A percentile compares a stretch with the other conserved stretches of the same genome.
Evolutionary conservation across 2,797 vertebrate genomes (phyloP).

Genomic region (Gila robusta): DNA sequence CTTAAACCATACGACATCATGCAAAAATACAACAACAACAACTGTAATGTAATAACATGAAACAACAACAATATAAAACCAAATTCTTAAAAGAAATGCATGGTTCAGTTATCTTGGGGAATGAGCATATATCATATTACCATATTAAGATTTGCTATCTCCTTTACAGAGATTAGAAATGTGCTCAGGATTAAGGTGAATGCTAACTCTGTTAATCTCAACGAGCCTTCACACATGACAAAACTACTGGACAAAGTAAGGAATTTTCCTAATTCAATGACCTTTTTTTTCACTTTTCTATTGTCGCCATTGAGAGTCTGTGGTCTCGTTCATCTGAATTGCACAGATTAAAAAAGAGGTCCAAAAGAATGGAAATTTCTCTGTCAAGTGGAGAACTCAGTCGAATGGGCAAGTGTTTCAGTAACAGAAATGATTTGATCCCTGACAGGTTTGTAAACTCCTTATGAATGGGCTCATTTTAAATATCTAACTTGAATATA

Average conservation of each 20-base stretch:
- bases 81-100: not conserved
- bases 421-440: constrained; percentile 23
- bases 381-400: constrained; percentile 20
- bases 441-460: constrained; percentile 23
- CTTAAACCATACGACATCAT: no score
- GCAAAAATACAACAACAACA: no score
- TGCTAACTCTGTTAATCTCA: not conserved
- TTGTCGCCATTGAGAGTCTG: not conserved
- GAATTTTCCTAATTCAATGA: not conserved
- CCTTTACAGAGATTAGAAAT: constrained; percentile 26
- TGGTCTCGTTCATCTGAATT: constrained; percentile 6
- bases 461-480: not conserved
- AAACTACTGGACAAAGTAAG: constrained; percentile 20
- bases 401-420: not conserved
- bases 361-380: not conserved
- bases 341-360: constrained; percentile 8
- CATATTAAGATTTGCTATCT: not conserved
- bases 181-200: constrained; percentile 25
- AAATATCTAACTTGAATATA: not conserved
- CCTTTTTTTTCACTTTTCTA: not conserved
- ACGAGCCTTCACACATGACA: not conserved
- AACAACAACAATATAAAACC: not conserved
- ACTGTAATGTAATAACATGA: no score
- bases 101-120: not conserved
- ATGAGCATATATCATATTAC: not conserved